Base-by-base conservation (phyloP, 2,888 invertebrate species). In the Notodonta dromedarius region DNA sequence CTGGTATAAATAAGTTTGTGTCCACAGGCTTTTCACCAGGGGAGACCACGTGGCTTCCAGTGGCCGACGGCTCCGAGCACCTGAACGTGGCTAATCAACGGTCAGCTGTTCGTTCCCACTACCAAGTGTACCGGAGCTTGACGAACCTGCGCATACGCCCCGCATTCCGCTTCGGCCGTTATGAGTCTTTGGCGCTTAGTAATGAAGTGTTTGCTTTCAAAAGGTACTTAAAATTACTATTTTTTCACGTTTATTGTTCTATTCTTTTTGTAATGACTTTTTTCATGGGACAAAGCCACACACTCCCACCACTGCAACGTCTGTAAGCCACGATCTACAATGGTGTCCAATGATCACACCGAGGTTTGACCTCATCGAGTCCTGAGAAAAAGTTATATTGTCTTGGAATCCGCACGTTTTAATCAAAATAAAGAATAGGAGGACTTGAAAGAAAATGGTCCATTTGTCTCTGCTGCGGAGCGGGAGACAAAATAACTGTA, bases 41-140 rank as follows among this genome's bases (percentile, higher is more conserved):
- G 0, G 86, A 85, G 0, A 80, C 78, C 0, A 94, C 96, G 0
- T 97, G 97, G 96, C 82, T 97, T 5, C 96, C 96, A 0, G 88
- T 96, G 0, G 94, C 95, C 50, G 87, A 94, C 0, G 95, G 96
- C 52, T 96, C 93, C 71, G 88, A 90, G 58, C 81, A 79, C 0
- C 70, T 94, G 14, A 97, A 96, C 78, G 93, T 96, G 13, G 92
- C 89, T 35, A 86, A 76, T 0, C 94, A 96, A 74, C 88, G 93
- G 11, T 79, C 85, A 0, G 87, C 94, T 0, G 79, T 85, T 0
- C 86, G 92, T 0, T 95, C 95, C 0, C 94, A 95, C 60, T 94
- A 95, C 68, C 94, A 94, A 62, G 89, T 96, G 7, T 92, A 89
- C 70, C 72, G 88, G 6, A 80, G 92, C 0, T 76, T 96, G 50